phyloP scores from a whole-genome alignment of 2,888 invertebrate species.

The Oeneis ivallda region DNA sequence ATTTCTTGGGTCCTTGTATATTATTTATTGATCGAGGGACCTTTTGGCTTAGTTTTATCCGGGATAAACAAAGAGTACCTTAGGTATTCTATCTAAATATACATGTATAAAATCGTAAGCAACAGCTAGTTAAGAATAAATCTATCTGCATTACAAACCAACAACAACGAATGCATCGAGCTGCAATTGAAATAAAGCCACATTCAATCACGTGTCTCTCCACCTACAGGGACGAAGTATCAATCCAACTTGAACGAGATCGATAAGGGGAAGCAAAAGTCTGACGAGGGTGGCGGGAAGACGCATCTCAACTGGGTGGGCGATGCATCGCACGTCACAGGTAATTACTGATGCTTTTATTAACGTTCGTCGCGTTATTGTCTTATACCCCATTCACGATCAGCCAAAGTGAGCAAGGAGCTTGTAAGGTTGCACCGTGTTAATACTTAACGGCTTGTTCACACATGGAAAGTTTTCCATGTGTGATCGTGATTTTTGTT shows the following conservation, averaged over 20 bases:
- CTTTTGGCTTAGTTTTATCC: too few species aligned
- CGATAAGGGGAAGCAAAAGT: conserved; percentile 89
- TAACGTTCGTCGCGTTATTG: conserved; percentile 11
- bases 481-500: too few species aligned
- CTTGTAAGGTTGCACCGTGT: neutral
- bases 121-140: neutral
- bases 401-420: neutral
- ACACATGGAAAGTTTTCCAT: too few species aligned
- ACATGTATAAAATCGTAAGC: neutral
- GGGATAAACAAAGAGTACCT: too few species aligned
- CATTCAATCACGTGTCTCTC: conserved; percentile 46
- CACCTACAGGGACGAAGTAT: conserved; percentile 85
- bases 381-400: neutral
- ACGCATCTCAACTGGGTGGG: conserved; percentile 80
- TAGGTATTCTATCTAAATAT: too few species aligned
- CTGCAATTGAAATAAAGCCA: conserved; percentile 23
- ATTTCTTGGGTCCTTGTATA: too few species aligned
- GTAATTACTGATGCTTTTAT: conserved; percentile 47
- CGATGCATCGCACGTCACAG: conserved; percentile 74
- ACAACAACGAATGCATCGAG: conserved; percentile 10
- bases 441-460: too few species aligned
- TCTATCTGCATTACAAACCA: neutral
- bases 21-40: too few species aligned
- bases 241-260: conserved; percentile 89
- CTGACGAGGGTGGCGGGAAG: conserved; percentile 82